Evolutionary conservation across 1,140 invertebrate species (phyloP).

Genomic region (Schlechtendalia chinensis): DNA sequence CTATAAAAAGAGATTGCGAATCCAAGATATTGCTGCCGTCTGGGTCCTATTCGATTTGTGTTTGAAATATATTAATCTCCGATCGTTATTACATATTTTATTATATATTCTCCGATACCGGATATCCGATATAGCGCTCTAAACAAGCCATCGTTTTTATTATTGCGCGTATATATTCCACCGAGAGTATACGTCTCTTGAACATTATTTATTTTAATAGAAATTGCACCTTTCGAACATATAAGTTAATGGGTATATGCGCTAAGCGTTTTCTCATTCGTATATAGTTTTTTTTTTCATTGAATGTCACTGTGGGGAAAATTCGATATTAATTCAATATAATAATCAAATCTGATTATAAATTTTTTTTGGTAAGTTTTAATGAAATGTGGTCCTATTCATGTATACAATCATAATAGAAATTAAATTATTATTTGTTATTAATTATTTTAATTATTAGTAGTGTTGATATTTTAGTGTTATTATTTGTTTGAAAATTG

Average conservation of each 20-base stretch:
- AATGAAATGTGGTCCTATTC: too few species aligned
- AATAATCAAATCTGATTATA: too few species aligned
- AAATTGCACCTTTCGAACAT: not conserved
- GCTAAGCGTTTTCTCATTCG: not conserved
- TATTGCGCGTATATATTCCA: not conserved
- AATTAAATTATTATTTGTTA: too few species aligned
- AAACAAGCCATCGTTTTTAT: conserved; percentile 31
- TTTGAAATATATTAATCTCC: conserved; percentile 45
- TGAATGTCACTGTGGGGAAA: too few species aligned
- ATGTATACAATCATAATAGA: too few species aligned
- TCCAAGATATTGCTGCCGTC: conserved; percentile 42
- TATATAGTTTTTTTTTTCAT: not conserved
- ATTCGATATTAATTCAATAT: too few species aligned
- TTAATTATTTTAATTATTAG: too few species aligned
- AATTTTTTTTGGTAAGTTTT: too few species aligned
- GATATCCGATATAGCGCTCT: conserved; percentile 28
- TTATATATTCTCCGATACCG: conserved; percentile 37
- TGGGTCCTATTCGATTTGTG: conserved; percentile 30
- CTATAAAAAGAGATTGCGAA: conserved; percentile 50
- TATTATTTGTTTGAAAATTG: too few species aligned
- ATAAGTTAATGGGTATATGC: too few species aligned
- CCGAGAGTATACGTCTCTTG: not conserved
- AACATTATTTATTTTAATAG: conserved; percentile 7
- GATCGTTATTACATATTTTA: conserved; percentile 48
- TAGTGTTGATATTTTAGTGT: too few species aligned